Conservation (phyloP, 92 coral and sea anemone genomes). For the Heteractis magnifica region DNA sequence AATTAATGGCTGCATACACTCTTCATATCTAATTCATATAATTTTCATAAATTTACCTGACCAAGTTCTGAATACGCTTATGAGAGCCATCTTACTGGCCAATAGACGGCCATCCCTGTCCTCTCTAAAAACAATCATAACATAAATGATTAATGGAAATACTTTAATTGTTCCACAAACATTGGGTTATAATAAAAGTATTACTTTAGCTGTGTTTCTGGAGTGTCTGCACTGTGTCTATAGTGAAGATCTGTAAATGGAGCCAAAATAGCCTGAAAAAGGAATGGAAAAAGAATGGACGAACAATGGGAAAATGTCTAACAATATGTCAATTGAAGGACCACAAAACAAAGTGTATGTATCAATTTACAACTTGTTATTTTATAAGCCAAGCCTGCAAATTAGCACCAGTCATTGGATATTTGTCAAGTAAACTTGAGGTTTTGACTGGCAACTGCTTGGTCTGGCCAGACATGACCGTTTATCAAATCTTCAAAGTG, state of each 20-base stretch:
- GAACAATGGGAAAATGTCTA: neutral
- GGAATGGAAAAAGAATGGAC: neutral
- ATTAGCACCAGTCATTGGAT: too few species aligned
- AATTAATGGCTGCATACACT: too few species aligned
- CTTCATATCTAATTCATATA: too few species aligned
- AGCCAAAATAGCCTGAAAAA: slow-evolving; percentile 82
- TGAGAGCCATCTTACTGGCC: slow-evolving; percentile 94
- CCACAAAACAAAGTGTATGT: too few species aligned
- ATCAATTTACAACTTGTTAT: too few species aligned
- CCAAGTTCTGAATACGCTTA: slow-evolving; percentile 87
- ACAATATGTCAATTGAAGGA: neutral
- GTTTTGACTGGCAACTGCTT: too few species aligned
- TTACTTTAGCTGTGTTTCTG: slow-evolving; percentile 85
- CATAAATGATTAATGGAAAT: too few species aligned
- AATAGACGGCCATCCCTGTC: slow-evolving; percentile 74
- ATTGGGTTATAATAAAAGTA: neutral
- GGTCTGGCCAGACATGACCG: too few species aligned
- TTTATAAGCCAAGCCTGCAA: too few species aligned
- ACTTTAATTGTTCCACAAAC: neutral
- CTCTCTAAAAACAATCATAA: slow-evolving; percentile 53
- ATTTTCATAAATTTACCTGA: slow-evolving; percentile 53
- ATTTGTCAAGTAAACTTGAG: too few species aligned
- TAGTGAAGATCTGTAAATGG: slow-evolving; percentile 98
- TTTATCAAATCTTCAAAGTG: too few species aligned
- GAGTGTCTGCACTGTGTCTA: slow-evolving; percentile 88